Percentiles rank a stretch among this genome's conserved stretches.
Evolutionary conservation across 2,797 vertebrate genomes (phyloP).

Genomic region (Ambastaia sidthimunki): DNA sequence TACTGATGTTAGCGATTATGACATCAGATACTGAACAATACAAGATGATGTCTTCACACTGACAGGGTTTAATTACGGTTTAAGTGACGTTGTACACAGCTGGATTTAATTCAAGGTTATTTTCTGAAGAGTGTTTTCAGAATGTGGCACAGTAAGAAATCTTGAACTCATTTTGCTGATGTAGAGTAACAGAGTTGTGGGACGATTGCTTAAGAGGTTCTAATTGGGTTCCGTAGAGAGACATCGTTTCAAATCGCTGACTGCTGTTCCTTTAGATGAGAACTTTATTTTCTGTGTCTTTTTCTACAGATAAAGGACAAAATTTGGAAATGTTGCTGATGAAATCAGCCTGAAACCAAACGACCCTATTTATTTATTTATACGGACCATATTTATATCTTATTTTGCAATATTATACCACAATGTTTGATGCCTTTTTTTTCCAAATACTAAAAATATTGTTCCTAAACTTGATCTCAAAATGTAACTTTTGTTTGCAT

Average conservation of each 20-base stretch:
- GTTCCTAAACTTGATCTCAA: too few species aligned
- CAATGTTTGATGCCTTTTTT: too few species aligned
- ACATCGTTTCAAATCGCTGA: slow-evolving; percentile 20
- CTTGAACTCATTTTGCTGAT: slow-evolving; percentile 20
- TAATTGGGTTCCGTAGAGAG: slow-evolving; percentile 8
- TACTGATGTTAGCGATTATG: slow-evolving; percentile 19
- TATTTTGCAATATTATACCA: too few species aligned
- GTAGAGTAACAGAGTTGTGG: neutral
- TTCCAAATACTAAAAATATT: too few species aligned
- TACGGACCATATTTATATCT: too few species aligned
- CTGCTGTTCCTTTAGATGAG: neutral
- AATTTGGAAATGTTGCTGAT: neutral
- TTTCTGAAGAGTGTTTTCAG: neutral
- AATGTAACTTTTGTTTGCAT: too few species aligned
- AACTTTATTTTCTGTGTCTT: neutral
- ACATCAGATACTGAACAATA: neutral
- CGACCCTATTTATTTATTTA: too few species aligned
- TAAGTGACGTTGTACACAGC: slow-evolving; percentile 5
- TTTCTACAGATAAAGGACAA: neutral
- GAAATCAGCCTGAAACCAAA: too few species aligned
- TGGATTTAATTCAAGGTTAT: neutral
- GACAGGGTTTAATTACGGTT: neutral
- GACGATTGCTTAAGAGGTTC: neutral
- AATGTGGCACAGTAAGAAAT: neutral
- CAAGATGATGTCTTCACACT: slow-evolving; percentile 4